Evolutionary conservation across 2,797 vertebrate species (phyloP), one percentile per base, ranked within the genome.

Genomic region (Galagoides demidoff): DNA sequence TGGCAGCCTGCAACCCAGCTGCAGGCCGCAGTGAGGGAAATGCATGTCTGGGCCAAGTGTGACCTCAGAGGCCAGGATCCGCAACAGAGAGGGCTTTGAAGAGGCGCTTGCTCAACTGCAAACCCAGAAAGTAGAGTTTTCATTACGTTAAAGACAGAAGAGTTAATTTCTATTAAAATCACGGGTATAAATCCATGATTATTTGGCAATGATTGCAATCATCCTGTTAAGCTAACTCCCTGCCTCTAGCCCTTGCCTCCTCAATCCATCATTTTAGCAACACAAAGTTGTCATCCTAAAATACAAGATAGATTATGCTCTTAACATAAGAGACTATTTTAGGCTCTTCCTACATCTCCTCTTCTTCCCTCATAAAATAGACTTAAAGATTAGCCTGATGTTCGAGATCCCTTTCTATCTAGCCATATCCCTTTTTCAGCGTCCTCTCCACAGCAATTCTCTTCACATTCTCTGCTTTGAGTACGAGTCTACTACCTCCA

Each of bases 111-210:
- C 49, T 64, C 84, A 29, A 29, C 64, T 83, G 79, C 31, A 87
- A 43, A 82, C 74, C 4, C 74, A 68, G 64, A 92, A 91, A 83
- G 25, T 74, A 82, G 19, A 49, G 25, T 64, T 78, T 83, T 61
- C 29, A 52, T 49, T 77, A 59, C 23, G 22, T 57, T 85, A 31
- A 74, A 95, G 31, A 79, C 20, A 73, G 2, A 63, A 10, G 12
- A 4, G 12, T 76, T 90, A 68, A 20, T 83, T 74, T 95, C 85
- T 68, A 39, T 76, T 88, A 89, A 95, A 55, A 64, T 79, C 49
- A 5, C 59, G 25, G 74, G 43, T 22, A 10, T 66, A 73, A 84
- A 63, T 66, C 79, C 16, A 52, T 5, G 49, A 52, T 79, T 17
- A 22, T 73, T 87, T 57, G 34, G 43, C 29, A 71, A 52, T 83